phyloP scores from a whole-genome alignment of 2,113 vertebrate genomes.

The Rousettus leschenaultii region DNA sequence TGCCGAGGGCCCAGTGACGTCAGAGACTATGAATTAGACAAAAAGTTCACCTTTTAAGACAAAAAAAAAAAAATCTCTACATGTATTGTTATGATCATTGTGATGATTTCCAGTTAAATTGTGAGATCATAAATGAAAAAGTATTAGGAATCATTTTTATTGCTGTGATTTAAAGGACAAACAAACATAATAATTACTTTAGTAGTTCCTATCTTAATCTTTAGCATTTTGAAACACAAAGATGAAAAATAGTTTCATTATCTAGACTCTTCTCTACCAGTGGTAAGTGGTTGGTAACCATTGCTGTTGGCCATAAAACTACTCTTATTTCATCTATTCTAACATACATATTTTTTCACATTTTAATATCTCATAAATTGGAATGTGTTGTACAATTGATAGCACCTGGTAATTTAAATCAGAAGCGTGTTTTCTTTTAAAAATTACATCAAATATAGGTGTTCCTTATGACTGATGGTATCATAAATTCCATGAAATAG shows the following conservation, averaged over 20 bases:
- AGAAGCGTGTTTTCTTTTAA: neutral
- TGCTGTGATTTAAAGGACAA: constrained; percentile 11
- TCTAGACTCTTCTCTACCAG: neutral
- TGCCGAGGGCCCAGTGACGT: neutral
- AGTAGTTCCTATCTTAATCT: neutral
- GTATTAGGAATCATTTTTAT: neutral
- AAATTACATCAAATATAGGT: neutral
- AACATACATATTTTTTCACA: neutral
- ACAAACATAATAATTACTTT: neutral
- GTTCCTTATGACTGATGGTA: neutral
- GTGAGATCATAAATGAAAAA: neutral
- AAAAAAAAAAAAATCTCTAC: neutral
- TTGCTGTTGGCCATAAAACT: neutral
- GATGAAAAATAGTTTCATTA: neutral
- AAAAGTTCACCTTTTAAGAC: neutral
- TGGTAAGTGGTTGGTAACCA: neutral
- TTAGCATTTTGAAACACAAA: constrained; percentile 7
- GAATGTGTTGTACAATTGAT: neutral
- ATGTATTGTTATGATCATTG: neutral
- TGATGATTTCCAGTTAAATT: neutral
- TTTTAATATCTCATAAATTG: neutral
- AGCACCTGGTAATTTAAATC: neutral
- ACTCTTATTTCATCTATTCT: neutral
- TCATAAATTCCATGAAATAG: neutral
- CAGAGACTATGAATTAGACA: neutral